Percentiles rank a stretch among this genome's conserved stretches.
phyloP scores from a whole-genome alignment of 2,888 invertebrate species.

The Carcina quercana region DNA sequence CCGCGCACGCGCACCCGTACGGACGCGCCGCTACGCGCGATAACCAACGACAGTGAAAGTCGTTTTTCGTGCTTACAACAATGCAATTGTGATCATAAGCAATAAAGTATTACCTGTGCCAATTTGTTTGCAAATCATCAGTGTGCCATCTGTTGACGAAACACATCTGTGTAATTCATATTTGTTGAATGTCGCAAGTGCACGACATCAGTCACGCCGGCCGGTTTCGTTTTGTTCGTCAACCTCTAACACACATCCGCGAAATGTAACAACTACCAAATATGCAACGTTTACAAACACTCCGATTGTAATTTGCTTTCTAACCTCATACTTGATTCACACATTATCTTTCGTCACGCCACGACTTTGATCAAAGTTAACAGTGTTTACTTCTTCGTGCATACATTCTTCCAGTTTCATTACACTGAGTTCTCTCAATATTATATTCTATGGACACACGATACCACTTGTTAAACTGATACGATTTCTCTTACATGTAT shows the following conservation, averaged over 20 bases:
- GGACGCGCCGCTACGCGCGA: slow-evolving; percentile 40
- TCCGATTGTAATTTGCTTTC: slow-evolving; percentile 30
- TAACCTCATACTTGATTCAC: slow-evolving; percentile 25
- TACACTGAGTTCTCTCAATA: no score
- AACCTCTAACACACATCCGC: slow-evolving; percentile 16
- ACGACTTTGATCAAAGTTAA: slow-evolving; percentile 39
- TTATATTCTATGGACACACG: no score
- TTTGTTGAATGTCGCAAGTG: slow-evolving; percentile 27
- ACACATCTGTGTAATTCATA: slow-evolving; percentile 23
- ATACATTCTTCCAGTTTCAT: slow-evolving; percentile 21
- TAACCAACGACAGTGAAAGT: slow-evolving; percentile 52
- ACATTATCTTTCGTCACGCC: slow-evolving; percentile 47
- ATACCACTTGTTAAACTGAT: no score
- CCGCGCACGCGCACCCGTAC: slow-evolving; percentile 52
- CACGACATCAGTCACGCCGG: slow-evolving; percentile 15
- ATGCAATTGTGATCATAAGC: slow-evolving; percentile 24
- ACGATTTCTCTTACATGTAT: no score
- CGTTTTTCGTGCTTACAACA: slow-evolving; percentile 30
- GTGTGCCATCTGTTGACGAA: slow-evolving; percentile 10
- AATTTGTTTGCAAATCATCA: slow-evolving; percentile 6
- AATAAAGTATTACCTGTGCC: slow-evolving; percentile 19
- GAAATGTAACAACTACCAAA: slow-evolving; percentile 22
- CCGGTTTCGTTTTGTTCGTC: slow-evolving; percentile 16
- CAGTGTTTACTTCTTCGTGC: slow-evolving; percentile 30
- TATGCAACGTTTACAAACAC: slow-evolving; percentile 7